A percentile compares a stretch with the other conserved stretches of the same genome.
These are phyloP conservation scores for Neodiprion pinetum DNA, from an alignment of 1,140 invertebrate genomes.

Conservation along the genomic window DNA sequence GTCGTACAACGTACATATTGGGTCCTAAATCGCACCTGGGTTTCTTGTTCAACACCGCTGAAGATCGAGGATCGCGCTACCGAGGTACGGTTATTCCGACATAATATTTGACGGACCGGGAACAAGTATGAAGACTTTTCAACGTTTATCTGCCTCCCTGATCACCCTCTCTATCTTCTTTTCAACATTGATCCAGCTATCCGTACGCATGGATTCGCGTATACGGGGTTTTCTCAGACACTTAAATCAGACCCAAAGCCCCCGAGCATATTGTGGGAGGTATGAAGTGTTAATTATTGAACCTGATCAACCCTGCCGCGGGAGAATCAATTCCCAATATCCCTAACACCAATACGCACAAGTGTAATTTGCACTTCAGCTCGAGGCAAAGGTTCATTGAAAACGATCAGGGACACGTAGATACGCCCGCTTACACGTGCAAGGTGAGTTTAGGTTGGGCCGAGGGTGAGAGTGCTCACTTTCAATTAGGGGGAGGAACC, in stretches of 20 bases:
- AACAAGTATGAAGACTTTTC: too few relatives aligned
- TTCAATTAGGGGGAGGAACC: too few relatives aligned
- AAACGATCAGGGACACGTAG: background rate
- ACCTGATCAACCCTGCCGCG: background rate
- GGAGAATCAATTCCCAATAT: background rate
- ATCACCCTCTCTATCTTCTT: background rate
- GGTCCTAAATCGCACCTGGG: too few relatives aligned
- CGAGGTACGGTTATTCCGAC: too few relatives aligned
- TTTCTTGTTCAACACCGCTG: too few relatives aligned
- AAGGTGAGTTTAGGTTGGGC: too few relatives aligned
- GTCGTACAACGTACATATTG: too few relatives aligned
- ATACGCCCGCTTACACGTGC: too few relatives aligned
- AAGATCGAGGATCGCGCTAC: too few relatives aligned
- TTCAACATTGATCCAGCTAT: background rate
- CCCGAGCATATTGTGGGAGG: background rate
- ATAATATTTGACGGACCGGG: too few relatives aligned
- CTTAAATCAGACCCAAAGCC: background rate
- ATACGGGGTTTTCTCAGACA: background rate
- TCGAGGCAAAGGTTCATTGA: conserved; percentile 5
- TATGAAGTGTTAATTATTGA: conserved; percentile 8
- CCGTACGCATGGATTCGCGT: background rate
- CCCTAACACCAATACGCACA: background rate
- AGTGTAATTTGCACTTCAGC: background rate
- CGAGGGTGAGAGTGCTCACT: too few relatives aligned
- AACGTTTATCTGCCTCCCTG: background rate